Conservation (phyloP, 2,797 vertebrate genomes). For the Pangasius sanitwongsei region DNA sequence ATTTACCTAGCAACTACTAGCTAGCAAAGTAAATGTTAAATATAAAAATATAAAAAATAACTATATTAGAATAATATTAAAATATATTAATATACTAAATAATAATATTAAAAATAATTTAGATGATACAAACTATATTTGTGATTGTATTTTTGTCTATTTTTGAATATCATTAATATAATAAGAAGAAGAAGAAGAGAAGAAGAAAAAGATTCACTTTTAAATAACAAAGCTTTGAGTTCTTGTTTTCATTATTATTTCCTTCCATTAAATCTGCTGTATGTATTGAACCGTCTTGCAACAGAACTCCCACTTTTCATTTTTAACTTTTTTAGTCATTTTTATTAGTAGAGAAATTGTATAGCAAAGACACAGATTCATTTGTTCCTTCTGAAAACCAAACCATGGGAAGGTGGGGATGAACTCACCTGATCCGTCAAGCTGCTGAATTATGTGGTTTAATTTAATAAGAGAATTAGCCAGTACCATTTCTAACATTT, state of each 20-base stretch:
- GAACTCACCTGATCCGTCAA: not conserved
- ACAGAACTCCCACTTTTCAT: not conserved
- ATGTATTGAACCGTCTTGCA: not conserved
- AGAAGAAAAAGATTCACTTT: not conserved
- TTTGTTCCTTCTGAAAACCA: not conserved
- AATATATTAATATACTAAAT: too few relatives aligned
- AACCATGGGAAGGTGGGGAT: not conserved
- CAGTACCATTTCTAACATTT: not conserved
- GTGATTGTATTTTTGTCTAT: not conserved
- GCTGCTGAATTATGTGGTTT: not conserved
- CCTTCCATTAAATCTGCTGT: not conserved
- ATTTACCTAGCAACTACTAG: too few relatives aligned
- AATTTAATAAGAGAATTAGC: not conserved
- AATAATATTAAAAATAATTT: too few relatives aligned
- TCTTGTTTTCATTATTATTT: not conserved
- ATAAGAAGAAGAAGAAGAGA: not conserved
- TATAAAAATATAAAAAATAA: not conserved
- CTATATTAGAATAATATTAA: too few relatives aligned
- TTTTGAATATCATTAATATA: not conserved
- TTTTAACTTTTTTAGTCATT: not conserved
- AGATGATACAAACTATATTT: not conserved
- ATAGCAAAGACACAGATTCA: not conserved
- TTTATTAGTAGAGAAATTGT: not conserved
- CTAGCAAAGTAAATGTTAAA: not conserved
- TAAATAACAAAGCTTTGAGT: not conserved